Conservation (phyloP, 2,113 vertebrate genomes). For the Megaceryle torquata region DNA sequence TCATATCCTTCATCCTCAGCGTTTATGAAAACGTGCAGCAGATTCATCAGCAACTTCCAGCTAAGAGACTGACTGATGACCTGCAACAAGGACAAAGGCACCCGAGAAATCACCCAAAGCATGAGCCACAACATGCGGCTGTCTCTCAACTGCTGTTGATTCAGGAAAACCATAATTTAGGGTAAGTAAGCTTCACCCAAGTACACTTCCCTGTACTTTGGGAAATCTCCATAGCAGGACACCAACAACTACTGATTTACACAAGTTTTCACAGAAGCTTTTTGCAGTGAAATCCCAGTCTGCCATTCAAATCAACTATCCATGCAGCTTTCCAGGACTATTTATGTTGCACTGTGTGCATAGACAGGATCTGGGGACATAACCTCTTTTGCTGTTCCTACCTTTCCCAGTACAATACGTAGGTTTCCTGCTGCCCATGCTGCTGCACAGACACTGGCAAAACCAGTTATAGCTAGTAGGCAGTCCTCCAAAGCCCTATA, state of each 20-base stretch:
- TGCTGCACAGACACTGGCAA: not conserved
- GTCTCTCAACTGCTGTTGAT: not conserved
- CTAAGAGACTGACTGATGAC: not conserved
- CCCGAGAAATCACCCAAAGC: conserved; percentile 1
- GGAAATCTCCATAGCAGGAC: not conserved
- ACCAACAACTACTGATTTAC: not conserved
- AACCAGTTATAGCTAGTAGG: not conserved
- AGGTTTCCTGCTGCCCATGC: fast-evolving
- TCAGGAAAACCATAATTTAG: not conserved
- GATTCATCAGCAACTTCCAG: not conserved
- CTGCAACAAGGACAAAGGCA: not conserved
- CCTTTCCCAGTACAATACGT: not conserved
- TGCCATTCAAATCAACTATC: not conserved
- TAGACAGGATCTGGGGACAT: not conserved
- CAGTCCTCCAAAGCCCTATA: not conserved
- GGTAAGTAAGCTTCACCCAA: not conserved
- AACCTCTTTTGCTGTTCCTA: not conserved
- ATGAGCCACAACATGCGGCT: not conserved
- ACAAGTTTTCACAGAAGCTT: not conserved
- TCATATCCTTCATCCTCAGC: not conserved
- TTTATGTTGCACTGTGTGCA: too few relatives aligned
- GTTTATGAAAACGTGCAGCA: fast-evolving
- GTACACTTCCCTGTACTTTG: not conserved
- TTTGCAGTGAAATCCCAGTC: not conserved
- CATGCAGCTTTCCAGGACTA: not conserved